Evolutionary conservation across 1,140 invertebrate species (phyloP).

Genomic region (Pseudomyrmex gracilis): DNA sequence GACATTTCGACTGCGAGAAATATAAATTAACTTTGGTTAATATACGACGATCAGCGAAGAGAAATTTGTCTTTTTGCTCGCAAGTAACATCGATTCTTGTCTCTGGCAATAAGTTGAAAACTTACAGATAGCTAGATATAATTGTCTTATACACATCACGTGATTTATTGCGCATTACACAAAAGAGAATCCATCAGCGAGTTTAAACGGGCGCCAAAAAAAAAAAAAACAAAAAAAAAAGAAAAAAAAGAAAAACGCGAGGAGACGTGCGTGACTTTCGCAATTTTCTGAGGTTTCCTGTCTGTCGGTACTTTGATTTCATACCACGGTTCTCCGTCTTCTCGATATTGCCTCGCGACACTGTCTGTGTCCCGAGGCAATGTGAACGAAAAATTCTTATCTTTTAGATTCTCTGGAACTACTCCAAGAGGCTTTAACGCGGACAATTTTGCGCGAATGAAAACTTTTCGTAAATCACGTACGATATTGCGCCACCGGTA

Average conservation of each 20-base stretch:
- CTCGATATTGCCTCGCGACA: slow-evolving; percentile 68
- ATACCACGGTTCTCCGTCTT: slow-evolving; percentile 40
- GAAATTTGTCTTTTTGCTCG: background rate
- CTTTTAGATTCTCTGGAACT: slow-evolving; percentile 67
- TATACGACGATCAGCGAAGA: background rate
- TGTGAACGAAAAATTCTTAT: slow-evolving; percentile 69
- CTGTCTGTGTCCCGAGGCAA: slow-evolving; percentile 43
- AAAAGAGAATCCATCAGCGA: slow-evolving; percentile 4
- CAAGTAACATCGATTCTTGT: slow-evolving; percentile 19
- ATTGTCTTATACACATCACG: background rate
- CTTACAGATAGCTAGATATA: background rate
- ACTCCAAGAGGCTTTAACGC: slow-evolving; percentile 69
- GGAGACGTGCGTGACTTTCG: slow-evolving; percentile 10
- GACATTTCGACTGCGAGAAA: slow-evolving; percentile 11
- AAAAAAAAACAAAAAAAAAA: no score
- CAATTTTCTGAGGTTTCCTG: slow-evolving; percentile 32
- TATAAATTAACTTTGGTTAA: slow-evolving; percentile 41
- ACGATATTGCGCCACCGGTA: slow-evolving; percentile 67
- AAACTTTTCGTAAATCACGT: slow-evolving; percentile 74
- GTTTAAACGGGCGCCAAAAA: slow-evolving; percentile 9
- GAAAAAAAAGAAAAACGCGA: background rate
- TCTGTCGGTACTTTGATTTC: slow-evolving; percentile 58
- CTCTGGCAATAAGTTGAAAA: background rate
- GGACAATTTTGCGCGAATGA: slow-evolving; percentile 64
- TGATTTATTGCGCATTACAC: background rate